Evolutionary conservation across 2,113 vertebrate species (phyloP), one percentile per base, ranked within the genome.

Genomic region (Sinosuthora webbiana): DNA sequence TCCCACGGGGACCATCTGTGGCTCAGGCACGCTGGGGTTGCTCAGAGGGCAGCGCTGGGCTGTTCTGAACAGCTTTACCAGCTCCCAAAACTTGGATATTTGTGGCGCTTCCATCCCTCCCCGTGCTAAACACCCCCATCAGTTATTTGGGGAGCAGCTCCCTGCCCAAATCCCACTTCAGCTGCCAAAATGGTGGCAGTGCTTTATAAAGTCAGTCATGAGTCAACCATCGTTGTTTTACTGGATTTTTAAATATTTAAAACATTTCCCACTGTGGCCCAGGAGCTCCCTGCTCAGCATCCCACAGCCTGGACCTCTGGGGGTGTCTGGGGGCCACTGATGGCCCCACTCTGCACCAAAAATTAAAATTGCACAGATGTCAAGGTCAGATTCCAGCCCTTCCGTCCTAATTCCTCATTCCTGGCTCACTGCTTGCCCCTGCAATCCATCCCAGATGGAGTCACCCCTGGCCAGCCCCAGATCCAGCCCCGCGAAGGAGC

Each of bases 21-120:
- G 25, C 64, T 35, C 64, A 7, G 11, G 67, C 52, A 31, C 19
- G 2, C 57, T 4, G 4, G 0, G 64, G 25, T 13, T 50, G 27
- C 68, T 89, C 81, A 14, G 53, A 62, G 78, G 44, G 50, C 90
- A 84, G 92, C 55, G 3, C 64, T n/a, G 59, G 5, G 0, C 17
- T 7, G 9, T 1, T 28, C 55, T 20, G 2, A 15, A 10, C 21
- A 3, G 13, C 53, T 49, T 12, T 11, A 37, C n/a, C 35, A n/a
- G 6, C 13, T 69, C 59, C 73, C 28, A 11, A 49, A 45, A 37
- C 17, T 18, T 3, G 2, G 47, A 0, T 11, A 6, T 30, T 31
- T 20, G 27, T 28, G 41, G 31, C 18, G 33, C 4, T 57, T 27
- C 45, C 87, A 27, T 55, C 56, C 73, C 39, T 64, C 28, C 39